phyloP scores from a whole-genome alignment of 2,888 invertebrate genomes.

The Lamproptera curius region DNA sequence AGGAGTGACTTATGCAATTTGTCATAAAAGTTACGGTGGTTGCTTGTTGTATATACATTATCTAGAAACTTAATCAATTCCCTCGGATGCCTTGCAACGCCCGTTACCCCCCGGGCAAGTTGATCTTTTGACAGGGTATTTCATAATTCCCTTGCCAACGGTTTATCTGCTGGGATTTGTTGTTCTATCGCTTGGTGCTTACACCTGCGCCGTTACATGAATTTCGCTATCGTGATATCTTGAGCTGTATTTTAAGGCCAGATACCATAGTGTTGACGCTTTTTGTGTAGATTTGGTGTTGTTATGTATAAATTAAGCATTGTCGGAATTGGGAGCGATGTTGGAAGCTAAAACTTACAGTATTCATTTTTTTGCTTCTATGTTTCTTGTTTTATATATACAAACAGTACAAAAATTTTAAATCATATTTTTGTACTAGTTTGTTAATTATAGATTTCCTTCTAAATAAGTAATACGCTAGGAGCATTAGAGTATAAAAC shows the following conservation, averaged over 20 bases:
- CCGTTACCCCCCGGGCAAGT: neutral
- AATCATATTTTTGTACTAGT: too few relatives aligned
- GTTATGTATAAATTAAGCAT: too few relatives aligned
- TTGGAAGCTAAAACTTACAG: too few relatives aligned
- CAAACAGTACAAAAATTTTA: too few relatives aligned
- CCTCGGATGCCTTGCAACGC: neutral
- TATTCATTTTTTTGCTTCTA: too few relatives aligned
- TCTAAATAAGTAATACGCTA: too few relatives aligned
- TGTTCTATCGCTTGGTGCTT: slow-evolving; percentile 6
- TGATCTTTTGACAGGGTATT: slow-evolving; percentile 11
- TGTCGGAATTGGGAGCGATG: too few relatives aligned
- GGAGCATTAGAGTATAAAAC: too few relatives aligned
- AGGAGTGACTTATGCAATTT: slow-evolving; percentile 1
- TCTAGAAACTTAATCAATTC: slow-evolving; percentile 1
- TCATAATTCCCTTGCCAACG: slow-evolving; percentile 13
- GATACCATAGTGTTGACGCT: too few relatives aligned
- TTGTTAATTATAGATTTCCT: too few relatives aligned
- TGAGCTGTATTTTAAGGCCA: slow-evolving; percentile 17
- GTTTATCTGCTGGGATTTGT: slow-evolving; percentile 14
- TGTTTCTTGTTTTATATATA: too few relatives aligned
- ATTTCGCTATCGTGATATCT: slow-evolving; percentile 15
- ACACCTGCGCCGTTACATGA: slow-evolving; percentile 20
- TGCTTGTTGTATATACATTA: neutral
- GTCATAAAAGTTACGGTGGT: neutral
- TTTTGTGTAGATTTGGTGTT: too few relatives aligned